Conservation (phyloP, 2,113 vertebrate species). For the Phylloscopus whistleri region DNA sequence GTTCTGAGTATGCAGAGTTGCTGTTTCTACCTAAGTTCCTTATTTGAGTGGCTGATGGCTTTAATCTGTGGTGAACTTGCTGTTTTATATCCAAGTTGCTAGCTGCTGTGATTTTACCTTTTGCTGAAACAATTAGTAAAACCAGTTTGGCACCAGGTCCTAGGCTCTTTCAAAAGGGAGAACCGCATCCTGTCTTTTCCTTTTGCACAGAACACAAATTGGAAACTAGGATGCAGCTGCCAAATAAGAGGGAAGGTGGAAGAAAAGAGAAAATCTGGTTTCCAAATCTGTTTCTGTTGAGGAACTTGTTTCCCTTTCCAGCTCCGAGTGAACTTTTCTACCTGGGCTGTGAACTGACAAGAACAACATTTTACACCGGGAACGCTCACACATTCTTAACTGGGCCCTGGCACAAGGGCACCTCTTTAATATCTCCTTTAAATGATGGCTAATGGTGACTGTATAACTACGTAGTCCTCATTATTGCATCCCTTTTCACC, state of each 20-base stretch:
- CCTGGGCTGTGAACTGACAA: background rate
- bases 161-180: background rate
- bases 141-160: background rate
- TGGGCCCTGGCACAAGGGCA: background rate
- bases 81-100: background rate
- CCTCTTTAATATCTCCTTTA: background rate
- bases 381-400: background rate
- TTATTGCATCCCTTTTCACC: slow-evolving; percentile 39
- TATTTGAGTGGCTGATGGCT: background rate
- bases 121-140: background rate
- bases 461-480: background rate
- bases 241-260: background rate
- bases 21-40: background rate
- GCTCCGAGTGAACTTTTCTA: background rate
- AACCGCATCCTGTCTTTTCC: background rate
- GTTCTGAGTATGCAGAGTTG: background rate
- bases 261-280: background rate
- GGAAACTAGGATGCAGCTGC: background rate
- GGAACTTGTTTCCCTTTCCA: background rate
- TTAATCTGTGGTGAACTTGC: background rate
- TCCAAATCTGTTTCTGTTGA: background rate
- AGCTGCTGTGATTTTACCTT: background rate
- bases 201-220: background rate
- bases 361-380: slow-evolving; percentile 6
- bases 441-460: background rate